Base-by-base conservation (phyloP, 2,113 vertebrate species). In the Pipa parva region DNA sequence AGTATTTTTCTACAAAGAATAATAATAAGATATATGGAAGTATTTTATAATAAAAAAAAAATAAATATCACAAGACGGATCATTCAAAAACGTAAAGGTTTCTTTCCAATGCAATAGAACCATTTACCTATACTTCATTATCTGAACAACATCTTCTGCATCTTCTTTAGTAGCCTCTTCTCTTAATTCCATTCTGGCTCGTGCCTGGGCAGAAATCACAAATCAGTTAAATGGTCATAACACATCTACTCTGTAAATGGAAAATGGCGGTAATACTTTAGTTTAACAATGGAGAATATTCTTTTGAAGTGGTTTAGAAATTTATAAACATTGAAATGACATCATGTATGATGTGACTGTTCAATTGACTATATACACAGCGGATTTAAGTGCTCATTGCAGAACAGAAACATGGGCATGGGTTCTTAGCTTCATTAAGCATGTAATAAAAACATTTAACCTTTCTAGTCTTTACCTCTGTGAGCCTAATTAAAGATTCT, bases 111-210 rank as follows among this genome's bases (percentile, higher is more conserved):
- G 11, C 22, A 49, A 57, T 64, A 69, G 70, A 29, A 50, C 51
- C 8, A 50, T 42, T 77, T 82, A 98, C 97, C 97, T 99, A 21
- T 97, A 92, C 79, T 99, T 99, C 96, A 99, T 99, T 75, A 99
- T 96, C 75, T 98, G 92, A 77, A 98, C 85, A 56, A 99, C 94
- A 65, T 99, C 97, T 27, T 97, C 93, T 64, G 97, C 97, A 73
- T 98, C 95, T 74, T 86, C 84, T 76, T 90, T 94, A 24, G 88
- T 92, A 22, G 85, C 92, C 1, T 87, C 90, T 73, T 98, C 97
- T 83, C 94, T 87, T 63, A 99, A 90, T 63, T 98, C 97, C 80
- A 98, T 63, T 68, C 92, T 93, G 70, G 96, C 91, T 75, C 97
- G 87, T 58, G 95, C 94, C 97, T 99, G 75, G 39, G 12, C 5